phyloP scores from a whole-genome alignment of 30 jellyfish, hydroid and myxozoan genomes.

The Chrysaora quinquecirrha region DNA sequence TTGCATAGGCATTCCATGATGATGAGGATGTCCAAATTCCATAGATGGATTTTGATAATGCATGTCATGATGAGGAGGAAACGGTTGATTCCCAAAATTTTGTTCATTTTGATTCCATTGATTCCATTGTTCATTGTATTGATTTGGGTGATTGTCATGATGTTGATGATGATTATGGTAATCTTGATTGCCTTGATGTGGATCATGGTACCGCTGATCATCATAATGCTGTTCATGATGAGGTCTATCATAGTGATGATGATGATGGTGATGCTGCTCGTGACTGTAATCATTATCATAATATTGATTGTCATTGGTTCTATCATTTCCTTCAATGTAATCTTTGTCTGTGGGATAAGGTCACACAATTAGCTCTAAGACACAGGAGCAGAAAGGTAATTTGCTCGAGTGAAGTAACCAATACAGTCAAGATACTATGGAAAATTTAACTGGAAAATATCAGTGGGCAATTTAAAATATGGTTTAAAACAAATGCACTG shows the following conservation, averaged over 20 bases:
- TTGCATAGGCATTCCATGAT: constrained; percentile 23
- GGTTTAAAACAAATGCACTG: too few relatives aligned
- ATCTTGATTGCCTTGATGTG: too few relatives aligned
- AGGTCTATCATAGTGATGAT: constrained; percentile 37
- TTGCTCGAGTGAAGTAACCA: too few relatives aligned
- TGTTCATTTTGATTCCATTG: constrained; percentile 39
- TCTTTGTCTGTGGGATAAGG: too few relatives aligned
- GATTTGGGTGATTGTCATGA: constrained; percentile 28
- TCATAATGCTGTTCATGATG: constrained; percentile 10
- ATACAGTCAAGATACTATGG: too few relatives aligned
- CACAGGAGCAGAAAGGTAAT: too few relatives aligned
- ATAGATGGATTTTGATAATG: constrained; percentile 26
- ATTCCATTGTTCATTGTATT: constrained; percentile 77
- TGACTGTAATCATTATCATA: too few relatives aligned
- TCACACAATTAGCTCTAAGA: too few relatives aligned
- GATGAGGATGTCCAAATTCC: constrained; percentile 21
- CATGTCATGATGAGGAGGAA: constrained; percentile 46
- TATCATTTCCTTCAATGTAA: too few relatives aligned
- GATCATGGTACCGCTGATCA: constrained; percentile 30
- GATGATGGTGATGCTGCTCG: constrained; percentile 19
- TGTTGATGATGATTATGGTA: constrained; percentile 15
- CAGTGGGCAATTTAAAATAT: too few relatives aligned
- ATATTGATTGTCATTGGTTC: too few relatives aligned
- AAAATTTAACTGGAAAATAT: too few relatives aligned
- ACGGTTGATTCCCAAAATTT: not conserved